These are phyloP conservation scores for Leptinotarsa undecemlineata DNA, from an alignment of 1,140 invertebrate genomes.

Conservation along the genomic window DNA sequence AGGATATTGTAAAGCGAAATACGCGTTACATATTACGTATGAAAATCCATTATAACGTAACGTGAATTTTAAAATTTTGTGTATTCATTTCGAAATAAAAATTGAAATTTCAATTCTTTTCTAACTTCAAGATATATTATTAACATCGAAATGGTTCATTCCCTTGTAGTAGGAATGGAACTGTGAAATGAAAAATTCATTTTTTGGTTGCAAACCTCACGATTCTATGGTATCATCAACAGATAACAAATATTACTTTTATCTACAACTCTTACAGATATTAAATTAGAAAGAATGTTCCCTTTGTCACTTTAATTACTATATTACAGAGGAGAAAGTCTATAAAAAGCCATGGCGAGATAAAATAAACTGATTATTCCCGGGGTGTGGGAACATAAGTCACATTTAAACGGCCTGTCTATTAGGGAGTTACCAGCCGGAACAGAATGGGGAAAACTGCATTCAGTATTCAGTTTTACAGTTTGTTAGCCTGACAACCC, in stretches of 20 bases:
- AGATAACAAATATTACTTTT: background rate
- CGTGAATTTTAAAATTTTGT: too few relatives aligned
- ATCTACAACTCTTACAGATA: background rate
- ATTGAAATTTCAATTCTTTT: too few relatives aligned
- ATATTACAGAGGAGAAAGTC: slow-evolving; percentile 14
- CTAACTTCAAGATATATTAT: too few relatives aligned
- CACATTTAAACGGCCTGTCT: slow-evolving; percentile 30
- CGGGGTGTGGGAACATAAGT: slow-evolving; percentile 32
- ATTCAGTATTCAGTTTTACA: slow-evolving; percentile 29
- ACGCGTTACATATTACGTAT: too few relatives aligned
- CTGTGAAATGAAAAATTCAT: too few relatives aligned
- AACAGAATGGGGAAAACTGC: slow-evolving; percentile 14
- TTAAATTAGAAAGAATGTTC: slow-evolving; percentile 4
- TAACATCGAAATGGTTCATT: too few relatives aligned
- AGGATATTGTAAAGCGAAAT: too few relatives aligned
- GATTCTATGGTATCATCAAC: too few relatives aligned
- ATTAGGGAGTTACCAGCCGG: slow-evolving; percentile 28
- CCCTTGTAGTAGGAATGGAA: too few relatives aligned
- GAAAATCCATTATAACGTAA: too few relatives aligned
- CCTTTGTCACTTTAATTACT: slow-evolving; percentile 27
- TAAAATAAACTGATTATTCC: slow-evolving; percentile 27
- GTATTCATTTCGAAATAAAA: too few relatives aligned
- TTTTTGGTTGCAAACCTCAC: too few relatives aligned
- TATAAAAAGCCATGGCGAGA: slow-evolving; percentile 26
- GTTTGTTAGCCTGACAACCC: slow-evolving; percentile 24